phyloP scores from a whole-genome alignment of 2,888 invertebrate genomes.

The Mayetiola destructor region DNA sequence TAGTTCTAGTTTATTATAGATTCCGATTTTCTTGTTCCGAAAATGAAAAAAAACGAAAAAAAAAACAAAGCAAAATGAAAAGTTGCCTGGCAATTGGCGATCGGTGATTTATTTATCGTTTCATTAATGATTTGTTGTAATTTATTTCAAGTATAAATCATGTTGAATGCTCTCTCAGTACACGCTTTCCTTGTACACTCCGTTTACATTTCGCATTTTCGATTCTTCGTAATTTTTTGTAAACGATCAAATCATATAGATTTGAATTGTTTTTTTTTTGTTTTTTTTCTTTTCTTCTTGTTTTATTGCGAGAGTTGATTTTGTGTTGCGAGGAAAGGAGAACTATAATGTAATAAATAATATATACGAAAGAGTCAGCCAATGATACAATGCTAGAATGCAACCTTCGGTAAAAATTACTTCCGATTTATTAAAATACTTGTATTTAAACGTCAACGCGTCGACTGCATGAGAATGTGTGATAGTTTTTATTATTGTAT shows the following conservation, averaged over 20 bases:
- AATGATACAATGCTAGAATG: conserved; percentile 9
- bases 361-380: background rate
- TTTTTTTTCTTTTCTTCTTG: background rate
- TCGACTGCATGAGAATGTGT: no score
- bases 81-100: no score
- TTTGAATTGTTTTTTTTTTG: no score
- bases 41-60: no score
- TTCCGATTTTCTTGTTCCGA: background rate
- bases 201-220: no score
- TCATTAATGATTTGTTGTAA: conserved; percentile 1
- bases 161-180: conserved; percentile 3
- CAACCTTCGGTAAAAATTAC: conserved; percentile 8
- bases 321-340: background rate
- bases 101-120: conserved; percentile 12
- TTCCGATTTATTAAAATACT: conserved; percentile 5
- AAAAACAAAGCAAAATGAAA: no score
- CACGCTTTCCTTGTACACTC: background rate
- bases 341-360: background rate
- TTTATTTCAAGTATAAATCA: conserved; percentile 12
- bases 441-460: background rate
- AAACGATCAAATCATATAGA: no score
- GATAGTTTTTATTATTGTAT: no score
- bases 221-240: no score
- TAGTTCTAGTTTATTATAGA: background rate
- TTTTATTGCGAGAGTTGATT: background rate